Percentiles rank a stretch among this genome's conserved stretches.
These are phyloP conservation scores for Pentalonia nigronervosa DNA, from an alignment of 1,140 invertebrate species.

Conservation along the genomic window DNA sequence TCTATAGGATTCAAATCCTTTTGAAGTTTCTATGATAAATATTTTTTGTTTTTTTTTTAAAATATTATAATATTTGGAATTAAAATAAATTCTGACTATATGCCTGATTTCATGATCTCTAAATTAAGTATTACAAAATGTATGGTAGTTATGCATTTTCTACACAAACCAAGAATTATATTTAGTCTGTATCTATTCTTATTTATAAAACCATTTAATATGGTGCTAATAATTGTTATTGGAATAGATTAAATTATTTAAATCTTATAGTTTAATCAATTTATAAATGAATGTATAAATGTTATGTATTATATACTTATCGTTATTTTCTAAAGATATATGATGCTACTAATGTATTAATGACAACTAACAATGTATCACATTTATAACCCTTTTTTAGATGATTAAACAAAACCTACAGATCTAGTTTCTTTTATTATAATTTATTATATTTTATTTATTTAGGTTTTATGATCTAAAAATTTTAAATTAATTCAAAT, in stretches of 20 bases:
- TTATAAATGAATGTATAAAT: background rate
- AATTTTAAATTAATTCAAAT: background rate
- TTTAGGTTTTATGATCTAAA: background rate
- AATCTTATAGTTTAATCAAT: background rate
- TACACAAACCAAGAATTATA: background rate
- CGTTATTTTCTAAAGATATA: background rate
- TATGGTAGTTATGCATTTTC: background rate
- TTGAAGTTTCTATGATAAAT: background rate
- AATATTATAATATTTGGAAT: background rate
- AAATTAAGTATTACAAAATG: background rate
- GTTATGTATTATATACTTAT: background rate
- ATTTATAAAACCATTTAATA: slow-evolving; percentile 12
- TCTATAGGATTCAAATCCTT: background rate
- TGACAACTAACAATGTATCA: background rate
- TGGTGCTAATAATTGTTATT: background rate
- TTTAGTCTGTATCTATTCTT: background rate
- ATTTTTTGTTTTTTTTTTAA: background rate
- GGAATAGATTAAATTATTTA: background rate
- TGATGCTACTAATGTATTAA: background rate
- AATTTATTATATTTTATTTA: background rate
- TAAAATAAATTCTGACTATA: background rate
- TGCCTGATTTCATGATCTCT: slow-evolving; percentile 27
- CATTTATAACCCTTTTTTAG: background rate
- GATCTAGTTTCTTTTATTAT: background rate
- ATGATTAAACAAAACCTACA: background rate